Base-by-base conservation (phyloP, 2,113 vertebrate species). In the Aegithalos caudatus region DNA sequence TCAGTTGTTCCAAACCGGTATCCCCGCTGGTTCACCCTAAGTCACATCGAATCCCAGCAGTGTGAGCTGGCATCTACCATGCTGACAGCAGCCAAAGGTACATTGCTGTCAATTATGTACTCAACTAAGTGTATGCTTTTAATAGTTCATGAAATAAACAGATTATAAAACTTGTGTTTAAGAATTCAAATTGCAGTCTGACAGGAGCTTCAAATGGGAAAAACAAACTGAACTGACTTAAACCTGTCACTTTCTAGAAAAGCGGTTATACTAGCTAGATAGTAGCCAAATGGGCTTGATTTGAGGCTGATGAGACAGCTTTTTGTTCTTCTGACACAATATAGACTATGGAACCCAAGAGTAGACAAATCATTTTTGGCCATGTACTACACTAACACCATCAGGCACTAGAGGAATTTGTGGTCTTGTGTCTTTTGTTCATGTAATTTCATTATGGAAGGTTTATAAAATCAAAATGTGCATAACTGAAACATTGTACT, bases 1-100 rank as follows among this genome's bases (percentile, higher is more conserved):
- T 99, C 99, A 53, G 99, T 99, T 84, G 99, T 99, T 97, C 99
- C 99, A 96, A 99, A 99, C 98, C 98, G 99, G 57, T 99, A 99
- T 97, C 99, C 99, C 62, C 99, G 99, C 83, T 99, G 99, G 99
- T 99, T 99, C 98, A 99, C 98, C 69, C 97, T 99, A 96, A 99
- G 98, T 98, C 99, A 99, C 98, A 98, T 99, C 14, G 99, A 99
- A 97, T 99, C 98, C 90, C 99, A 99, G 97, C 99, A 99, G 97
- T 99, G 99, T 97, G 99, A 99, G 97, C 98, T 99, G 98, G 98
- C 99, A 62, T 99, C 98, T 23, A 99, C 99, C 94, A 99, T 99
- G 99, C 98, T 99, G 93, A 99, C 98, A 78, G 99, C 99, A 77
- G 98, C 98, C 98, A 99, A 99, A 99, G 99, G 99, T 99, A 98